Base-by-base conservation (phyloP, 2,888 invertebrate genomes). In the Macrosoma leucophasiata region DNA sequence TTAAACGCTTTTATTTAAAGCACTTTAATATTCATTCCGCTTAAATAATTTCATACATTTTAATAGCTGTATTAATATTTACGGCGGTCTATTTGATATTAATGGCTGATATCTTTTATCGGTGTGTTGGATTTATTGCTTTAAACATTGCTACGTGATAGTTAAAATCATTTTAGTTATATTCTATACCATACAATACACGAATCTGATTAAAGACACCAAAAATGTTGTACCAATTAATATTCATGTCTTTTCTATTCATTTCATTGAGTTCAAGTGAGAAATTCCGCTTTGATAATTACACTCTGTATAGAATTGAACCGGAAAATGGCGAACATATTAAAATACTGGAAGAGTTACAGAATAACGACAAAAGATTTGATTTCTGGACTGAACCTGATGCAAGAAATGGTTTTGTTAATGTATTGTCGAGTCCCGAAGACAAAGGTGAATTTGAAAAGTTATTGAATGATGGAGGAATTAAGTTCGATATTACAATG, bases 291-390 rank as follows among this genome's bases (percentile, higher is more conserved):
- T 79, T 62, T 30, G 75, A 78, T 28, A 76, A 78, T 38, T 72
- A 76, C 43, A 59, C 69, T 10, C 74, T 91, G 4, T 90, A 86
- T 47, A 84, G 87, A 56, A 62, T 89, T 3, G 56, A 66, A 1
- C 87, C 90, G 0, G 60, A 69, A 38, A 85, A 68, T 44, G 46
- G 55, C 1, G 59, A 74, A 1, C 86, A 90, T 20, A 56, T 88
- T 13, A 59, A 65, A 21, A 41, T 79, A 10, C 67, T 90, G 5
- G 73, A 74, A 52, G 51, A 75, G 5, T 52, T 89, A 18, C 76
- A 86, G 47, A 48, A 64, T 44, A 50, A 57, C 13, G 81, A 59
- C 52, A 55, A 39, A 43, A 76, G 50, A 47, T 86, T 48, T 49
- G 86, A 72, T 65, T 87, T 75, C 38, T 86, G 65, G 75, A 77